A percentile compares a stretch with the other conserved stretches of the same genome.
These are phyloP conservation scores for Polyommatus icarus DNA, from an alignment of 2,888 invertebrate genomes.

Conservation along the genomic window DNA sequence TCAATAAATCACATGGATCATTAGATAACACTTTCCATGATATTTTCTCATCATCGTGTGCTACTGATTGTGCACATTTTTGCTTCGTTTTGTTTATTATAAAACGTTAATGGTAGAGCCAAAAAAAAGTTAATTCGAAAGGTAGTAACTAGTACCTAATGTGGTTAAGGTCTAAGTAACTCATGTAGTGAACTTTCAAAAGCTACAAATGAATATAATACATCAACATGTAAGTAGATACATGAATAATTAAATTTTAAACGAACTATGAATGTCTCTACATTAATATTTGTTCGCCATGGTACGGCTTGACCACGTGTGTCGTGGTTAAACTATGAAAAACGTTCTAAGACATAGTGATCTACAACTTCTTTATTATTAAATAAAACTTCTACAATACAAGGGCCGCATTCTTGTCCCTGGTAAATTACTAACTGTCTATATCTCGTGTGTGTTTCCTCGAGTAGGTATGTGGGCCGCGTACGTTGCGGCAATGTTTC, in stretches of 20 bases:
- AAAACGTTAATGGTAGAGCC: too few relatives aligned
- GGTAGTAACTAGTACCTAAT: too few relatives aligned
- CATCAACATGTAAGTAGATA: background rate
- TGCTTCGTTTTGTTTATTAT: background rate
- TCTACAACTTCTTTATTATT: too few relatives aligned
- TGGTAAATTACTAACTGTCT: background rate
- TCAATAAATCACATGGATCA: conserved; percentile 13
- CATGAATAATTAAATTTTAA: background rate
- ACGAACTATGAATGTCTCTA: background rate
- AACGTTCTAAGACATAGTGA: background rate
- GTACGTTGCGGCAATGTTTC: conserved; percentile 4
- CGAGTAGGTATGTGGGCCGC: conserved; percentile 14
- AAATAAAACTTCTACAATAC: too few relatives aligned
- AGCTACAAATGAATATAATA: background rate
- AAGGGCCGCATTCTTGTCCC: background rate
- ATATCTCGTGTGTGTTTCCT: conserved; percentile 12
- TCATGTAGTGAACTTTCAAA: too few relatives aligned
- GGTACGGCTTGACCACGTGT: background rate
- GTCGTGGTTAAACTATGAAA: background rate
- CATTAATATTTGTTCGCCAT: background rate
- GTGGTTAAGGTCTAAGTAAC: too few relatives aligned
- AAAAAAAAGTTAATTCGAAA: too few relatives aligned
- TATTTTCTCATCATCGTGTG: background rate
- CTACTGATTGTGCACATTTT: background rate
- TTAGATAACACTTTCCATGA: conserved; percentile 5